Conservation (phyloP, 2,797 vertebrate species). For the Cuculus canorus region DNA sequence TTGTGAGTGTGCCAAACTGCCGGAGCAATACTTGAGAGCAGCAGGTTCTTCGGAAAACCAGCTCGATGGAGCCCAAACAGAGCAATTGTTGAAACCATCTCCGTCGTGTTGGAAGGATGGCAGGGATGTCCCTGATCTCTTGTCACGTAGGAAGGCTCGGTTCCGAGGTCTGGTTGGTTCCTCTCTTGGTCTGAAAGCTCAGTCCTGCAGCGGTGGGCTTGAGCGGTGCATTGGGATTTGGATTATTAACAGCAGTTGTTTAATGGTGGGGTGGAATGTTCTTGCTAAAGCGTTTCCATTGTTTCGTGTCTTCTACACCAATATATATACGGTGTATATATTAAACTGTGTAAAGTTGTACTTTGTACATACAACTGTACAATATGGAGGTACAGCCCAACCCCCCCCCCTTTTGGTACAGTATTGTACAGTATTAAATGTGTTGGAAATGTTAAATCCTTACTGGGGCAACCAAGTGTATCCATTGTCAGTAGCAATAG, state of each 20-base stretch:
- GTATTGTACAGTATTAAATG: slow-evolving; percentile 71
- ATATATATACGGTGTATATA: slow-evolving; percentile 79
- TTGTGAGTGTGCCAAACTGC: slow-evolving; percentile 30
- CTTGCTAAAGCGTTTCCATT: slow-evolving; percentile 63
- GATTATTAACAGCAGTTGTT: background rate
- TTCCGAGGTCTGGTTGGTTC: background rate
- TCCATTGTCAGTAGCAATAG: slow-evolving; percentile 75
- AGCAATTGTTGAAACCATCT: background rate
- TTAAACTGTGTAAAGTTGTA: slow-evolving; percentile 90
- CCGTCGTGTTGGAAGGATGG: background rate
- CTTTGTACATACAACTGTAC: slow-evolving; percentile 96
- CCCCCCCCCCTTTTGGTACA: slow-evolving; percentile 65
- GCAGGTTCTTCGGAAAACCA: slow-evolving; percentile 19
- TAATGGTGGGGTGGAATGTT: slow-evolving; percentile 61
- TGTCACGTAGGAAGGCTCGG: background rate
- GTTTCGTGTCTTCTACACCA: slow-evolving; percentile 74
- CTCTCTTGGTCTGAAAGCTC: background rate
- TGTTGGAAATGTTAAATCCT: slow-evolving; percentile 71
- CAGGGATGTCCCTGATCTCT: background rate
- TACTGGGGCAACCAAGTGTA: slow-evolving; percentile 62
- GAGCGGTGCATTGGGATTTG: background rate
- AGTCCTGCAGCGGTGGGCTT: background rate
- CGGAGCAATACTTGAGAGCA: slow-evolving; percentile 57
- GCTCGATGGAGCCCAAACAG: slow-evolving; percentile 19
- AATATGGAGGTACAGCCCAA: slow-evolving; percentile 90